phyloP scores from a whole-genome alignment of 2,888 invertebrate species.

The Ophion costatus region DNA sequence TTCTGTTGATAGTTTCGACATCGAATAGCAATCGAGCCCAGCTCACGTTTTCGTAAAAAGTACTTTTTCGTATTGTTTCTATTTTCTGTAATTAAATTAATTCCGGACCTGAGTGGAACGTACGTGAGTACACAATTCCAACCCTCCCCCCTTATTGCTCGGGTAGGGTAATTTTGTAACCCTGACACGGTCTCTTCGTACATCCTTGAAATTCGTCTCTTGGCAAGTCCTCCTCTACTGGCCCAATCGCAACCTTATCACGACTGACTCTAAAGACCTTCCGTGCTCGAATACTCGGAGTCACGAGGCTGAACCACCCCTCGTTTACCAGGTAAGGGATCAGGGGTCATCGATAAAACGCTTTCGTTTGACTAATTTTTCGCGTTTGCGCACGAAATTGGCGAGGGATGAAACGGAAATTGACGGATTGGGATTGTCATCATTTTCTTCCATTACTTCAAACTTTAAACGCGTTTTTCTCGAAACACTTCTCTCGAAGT shows the following conservation, averaged over 20 bases:
- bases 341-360: not conserved
- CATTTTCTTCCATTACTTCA: too few relatives aligned
- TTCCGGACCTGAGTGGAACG: not conserved
- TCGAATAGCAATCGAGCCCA: not conserved
- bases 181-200: not conserved
- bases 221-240: not conserved
- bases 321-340: not conserved
- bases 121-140: conserved; percentile 1
- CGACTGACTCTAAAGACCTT: not conserved
- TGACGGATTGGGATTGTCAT: not conserved
- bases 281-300: not conserved
- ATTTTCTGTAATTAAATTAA: not conserved
- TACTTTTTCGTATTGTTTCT: not conserved
- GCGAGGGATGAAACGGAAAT: not conserved
- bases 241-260: not conserved
- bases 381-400: not conserved
- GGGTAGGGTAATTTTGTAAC: not conserved
- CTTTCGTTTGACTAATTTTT: not conserved
- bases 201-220: not conserved
- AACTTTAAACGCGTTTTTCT: too few relatives aligned
- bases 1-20: not conserved
- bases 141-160: not conserved
- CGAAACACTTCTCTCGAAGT: too few relatives aligned
- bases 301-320: not conserved
- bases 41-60: not conserved